These are phyloP conservation scores for Scolopax rusticola DNA, from an alignment of 2,797 vertebrate species.

Conservation along the genomic window DNA sequence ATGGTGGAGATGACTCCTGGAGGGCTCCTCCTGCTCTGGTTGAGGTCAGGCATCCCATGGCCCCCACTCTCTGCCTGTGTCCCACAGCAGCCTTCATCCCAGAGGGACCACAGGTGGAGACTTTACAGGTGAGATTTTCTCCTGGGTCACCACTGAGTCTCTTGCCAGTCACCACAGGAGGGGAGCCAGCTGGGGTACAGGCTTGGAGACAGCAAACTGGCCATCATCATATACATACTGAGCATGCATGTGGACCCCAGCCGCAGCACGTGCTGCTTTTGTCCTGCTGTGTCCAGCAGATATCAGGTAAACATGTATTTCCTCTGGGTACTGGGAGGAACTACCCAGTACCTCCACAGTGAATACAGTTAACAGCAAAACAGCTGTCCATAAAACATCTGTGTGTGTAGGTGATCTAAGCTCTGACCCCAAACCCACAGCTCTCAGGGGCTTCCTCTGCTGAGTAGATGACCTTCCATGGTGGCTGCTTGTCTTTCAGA, in stretches of 20 bases:
- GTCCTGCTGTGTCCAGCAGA: background rate
- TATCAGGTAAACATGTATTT: background rate
- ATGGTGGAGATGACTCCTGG: too few species aligned
- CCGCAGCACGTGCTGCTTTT: background rate
- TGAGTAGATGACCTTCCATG: background rate
- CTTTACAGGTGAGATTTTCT: background rate
- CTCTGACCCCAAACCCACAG: background rate
- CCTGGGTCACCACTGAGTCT: background rate
- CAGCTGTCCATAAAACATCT: background rate
- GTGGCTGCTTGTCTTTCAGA: background rate
- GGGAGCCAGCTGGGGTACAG: background rate
- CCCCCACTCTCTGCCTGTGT: too few species aligned
- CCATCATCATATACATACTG: background rate
- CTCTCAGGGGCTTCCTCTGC: background rate
- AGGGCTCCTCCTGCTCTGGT: background rate
- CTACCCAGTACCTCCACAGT: background rate
- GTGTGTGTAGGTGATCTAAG: background rate
- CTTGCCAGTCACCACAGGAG: background rate
- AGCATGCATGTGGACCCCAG: background rate
- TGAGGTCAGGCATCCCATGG: background rate
- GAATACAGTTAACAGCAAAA: background rate
- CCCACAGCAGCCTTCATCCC: background rate
- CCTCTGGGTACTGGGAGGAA: background rate
- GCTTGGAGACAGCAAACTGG: background rate
- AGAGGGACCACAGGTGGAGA: background rate